Percentiles rank a stretch among this genome's conserved stretches.
Conservation (phyloP, 2,888 invertebrate genomes). For the Quadroppia sp. region DNA sequence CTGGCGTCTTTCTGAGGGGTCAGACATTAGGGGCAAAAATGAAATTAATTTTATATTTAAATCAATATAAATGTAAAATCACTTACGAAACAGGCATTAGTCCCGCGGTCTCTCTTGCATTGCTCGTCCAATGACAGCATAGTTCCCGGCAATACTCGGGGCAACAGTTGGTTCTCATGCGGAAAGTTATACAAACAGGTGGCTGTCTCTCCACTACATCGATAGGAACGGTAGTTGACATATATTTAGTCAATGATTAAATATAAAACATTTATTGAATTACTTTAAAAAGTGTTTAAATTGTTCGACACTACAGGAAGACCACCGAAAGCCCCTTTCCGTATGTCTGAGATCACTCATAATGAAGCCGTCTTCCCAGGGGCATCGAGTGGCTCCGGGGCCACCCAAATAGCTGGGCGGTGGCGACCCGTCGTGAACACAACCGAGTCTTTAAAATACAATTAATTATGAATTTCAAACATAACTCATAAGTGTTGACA, state of each 20-base stretch:
- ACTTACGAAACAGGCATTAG: constrained; percentile 73
- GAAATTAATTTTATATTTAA: constrained; percentile 7
- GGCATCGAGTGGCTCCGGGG: constrained; percentile 87
- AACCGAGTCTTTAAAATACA: constrained; percentile 66
- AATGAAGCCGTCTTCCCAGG: constrained; percentile 94
- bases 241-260: background rate
- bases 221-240: background rate
- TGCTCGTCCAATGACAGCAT: constrained; percentile 84
- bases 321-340: constrained; percentile 91
- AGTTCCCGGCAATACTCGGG: constrained; percentile 81
- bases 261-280: constrained; percentile 51
- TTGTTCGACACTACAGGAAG: constrained; percentile 83
- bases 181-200: constrained; percentile 89
- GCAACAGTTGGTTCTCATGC: constrained; percentile 84
- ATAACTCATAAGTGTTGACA: background rate
- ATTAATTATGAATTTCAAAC: constrained; percentile 4
- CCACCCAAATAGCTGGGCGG: constrained; percentile 90
- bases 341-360: constrained; percentile 89
- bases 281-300: constrained; percentile 94
- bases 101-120: constrained; percentile 85
- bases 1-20: constrained; percentile 82
- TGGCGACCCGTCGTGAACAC: constrained; percentile 93
- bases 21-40: constrained; percentile 49
- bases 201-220: constrained; percentile 80
- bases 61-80: background rate